phyloP scores from a whole-genome alignment of 1,140 invertebrate genomes.

The Delia radicum region DNA sequence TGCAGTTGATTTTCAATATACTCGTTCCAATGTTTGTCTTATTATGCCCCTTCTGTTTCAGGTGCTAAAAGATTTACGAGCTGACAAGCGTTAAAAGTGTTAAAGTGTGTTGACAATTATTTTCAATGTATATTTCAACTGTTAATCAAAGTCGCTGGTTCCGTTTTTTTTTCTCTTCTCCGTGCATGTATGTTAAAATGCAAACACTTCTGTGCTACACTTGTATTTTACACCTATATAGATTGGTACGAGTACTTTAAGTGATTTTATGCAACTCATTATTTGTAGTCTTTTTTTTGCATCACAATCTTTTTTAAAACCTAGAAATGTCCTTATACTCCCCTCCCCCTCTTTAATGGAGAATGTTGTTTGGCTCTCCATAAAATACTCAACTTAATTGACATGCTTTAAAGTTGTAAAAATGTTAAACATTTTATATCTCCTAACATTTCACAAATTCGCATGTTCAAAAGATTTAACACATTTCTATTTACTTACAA shows the following conservation, averaged over 20 bases:
- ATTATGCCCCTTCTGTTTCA: background rate
- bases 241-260: background rate
- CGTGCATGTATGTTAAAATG: background rate
- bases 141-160: slow-evolving; percentile 9
- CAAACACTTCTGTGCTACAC: slow-evolving; percentile 17
- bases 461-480: slow-evolving; percentile 4
- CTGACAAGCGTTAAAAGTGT: slow-evolving; percentile 54
- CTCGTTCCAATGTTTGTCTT: background rate
- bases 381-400: background rate
- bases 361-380: background rate
- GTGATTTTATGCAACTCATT: background rate
- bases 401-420: background rate
- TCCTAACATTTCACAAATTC: slow-evolving; percentile 13
- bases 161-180: background rate
- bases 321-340: no score
- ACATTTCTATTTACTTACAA: background rate
- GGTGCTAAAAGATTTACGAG: slow-evolving; percentile 46
- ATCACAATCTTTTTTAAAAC: no score
- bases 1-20: background rate
- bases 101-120: slow-evolving; percentile 24
- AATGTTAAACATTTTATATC: background rate
- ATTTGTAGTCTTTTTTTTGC: background rate
- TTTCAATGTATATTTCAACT: slow-evolving; percentile 20
- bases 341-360: background rate
- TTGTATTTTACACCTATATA: background rate